Evolutionary conservation across 2,113 vertebrate species (phyloP).

Genomic region (Marmota flaviventris): DNA sequence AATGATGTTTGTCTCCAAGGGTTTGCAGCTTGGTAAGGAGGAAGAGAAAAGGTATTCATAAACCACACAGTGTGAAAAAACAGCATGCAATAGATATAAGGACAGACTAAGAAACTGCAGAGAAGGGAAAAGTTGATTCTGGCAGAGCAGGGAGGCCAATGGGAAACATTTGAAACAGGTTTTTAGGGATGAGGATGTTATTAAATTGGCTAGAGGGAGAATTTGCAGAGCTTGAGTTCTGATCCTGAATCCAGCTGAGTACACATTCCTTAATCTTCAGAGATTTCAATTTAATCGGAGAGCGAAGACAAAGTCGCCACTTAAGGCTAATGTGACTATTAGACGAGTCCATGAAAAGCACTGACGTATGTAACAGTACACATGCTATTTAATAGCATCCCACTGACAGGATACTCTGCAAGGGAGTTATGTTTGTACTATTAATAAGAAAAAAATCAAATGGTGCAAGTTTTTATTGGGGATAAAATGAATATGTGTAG

Average conservation of each 20-base stretch:
- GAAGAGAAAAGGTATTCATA: background rate
- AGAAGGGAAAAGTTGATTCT: background rate
- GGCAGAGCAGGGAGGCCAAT: background rate
- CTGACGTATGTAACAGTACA: background rate
- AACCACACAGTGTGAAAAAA: background rate
- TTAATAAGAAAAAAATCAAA: conserved; percentile 11
- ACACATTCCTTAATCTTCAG: background rate
- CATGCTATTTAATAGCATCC: background rate
- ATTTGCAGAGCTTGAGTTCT: background rate
- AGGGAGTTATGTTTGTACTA: background rate
- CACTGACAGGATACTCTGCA: background rate
- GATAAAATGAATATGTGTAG: background rate
- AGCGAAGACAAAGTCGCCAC: background rate
- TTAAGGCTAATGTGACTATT: background rate
- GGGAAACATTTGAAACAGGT: background rate
- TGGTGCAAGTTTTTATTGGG: background rate
- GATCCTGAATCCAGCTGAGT: background rate
- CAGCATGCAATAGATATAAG: background rate
- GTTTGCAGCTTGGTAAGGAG: background rate
- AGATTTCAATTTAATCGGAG: background rate
- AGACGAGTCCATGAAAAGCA: background rate
- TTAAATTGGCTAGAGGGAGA: background rate
- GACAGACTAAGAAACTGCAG: background rate
- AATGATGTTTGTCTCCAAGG: background rate
- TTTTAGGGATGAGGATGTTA: background rate